A percentile compares a stretch with the other conserved stretches of the same genome.
phyloP scores from a whole-genome alignment of 2,888 invertebrate species.

The Oscheius onirici region DNA sequence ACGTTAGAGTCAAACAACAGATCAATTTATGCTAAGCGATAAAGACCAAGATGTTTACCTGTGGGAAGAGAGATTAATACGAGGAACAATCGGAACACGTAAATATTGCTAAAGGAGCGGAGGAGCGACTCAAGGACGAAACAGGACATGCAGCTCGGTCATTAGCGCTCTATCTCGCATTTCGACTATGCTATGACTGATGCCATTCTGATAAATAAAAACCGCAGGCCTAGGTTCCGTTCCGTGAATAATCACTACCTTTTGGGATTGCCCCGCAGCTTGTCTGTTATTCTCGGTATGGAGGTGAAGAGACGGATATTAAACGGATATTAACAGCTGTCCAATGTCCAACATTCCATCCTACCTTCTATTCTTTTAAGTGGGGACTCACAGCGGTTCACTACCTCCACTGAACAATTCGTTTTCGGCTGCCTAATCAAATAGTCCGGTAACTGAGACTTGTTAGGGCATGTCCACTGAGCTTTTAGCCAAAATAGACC shows the following conservation, averaged over 20 bases:
- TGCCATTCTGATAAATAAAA: neutral
- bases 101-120: neutral
- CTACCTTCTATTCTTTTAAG: neutral
- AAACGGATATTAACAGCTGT: neutral
- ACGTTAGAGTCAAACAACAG: neutral
- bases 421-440: constrained; percentile 27
- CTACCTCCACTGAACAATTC: constrained; percentile 22
- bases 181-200: constrained; percentile 20
- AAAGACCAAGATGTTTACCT: neutral
- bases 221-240: no score
- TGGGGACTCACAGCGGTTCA: neutral
- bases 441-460: constrained; percentile 21
- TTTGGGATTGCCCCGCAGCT: no score
- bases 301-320: neutral
- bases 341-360: neutral
- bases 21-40: neutral
- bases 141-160: constrained; percentile 21
- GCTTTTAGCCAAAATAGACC: neutral
- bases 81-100: neutral
- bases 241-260: no score
- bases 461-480: constrained; percentile 2
- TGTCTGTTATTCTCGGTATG: neutral
- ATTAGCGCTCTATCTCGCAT: constrained; percentile 24
- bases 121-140: constrained; percentile 6
- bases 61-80: neutral